A percentile compares a stretch with the other conserved stretches of the same genome.
Evolutionary conservation across 2,888 invertebrate genomes (phyloP).

Genomic region (Drosophila maculinotata): DNA sequence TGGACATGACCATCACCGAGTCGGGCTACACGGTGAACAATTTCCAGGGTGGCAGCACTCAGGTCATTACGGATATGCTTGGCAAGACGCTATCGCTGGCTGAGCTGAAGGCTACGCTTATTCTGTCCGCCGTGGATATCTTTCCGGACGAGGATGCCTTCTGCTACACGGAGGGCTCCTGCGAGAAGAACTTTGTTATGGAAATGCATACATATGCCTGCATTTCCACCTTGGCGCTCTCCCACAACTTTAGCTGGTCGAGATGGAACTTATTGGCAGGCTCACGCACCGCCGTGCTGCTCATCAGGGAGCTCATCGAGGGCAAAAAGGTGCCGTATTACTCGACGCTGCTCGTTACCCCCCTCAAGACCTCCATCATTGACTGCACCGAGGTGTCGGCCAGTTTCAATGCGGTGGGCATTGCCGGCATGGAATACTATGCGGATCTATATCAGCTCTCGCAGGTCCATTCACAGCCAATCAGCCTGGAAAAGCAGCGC

Average conservation of each 20-base stretch:
- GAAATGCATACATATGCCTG: constrained; percentile 92
- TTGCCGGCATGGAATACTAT: constrained; percentile 86
- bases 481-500: constrained; percentile 81
- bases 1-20: constrained; percentile 86
- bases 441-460: constrained; percentile 91
- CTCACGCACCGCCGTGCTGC: constrained; percentile 83
- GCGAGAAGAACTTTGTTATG: constrained; percentile 90
- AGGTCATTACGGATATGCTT: constrained; percentile 82
- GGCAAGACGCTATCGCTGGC: constrained; percentile 79
- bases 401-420: constrained; percentile 87
- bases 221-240: constrained; percentile 90
- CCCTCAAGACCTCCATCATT: constrained; percentile 88
- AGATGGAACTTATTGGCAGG: constrained; percentile 88
- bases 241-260: constrained; percentile 93
- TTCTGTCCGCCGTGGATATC: constrained; percentile 91
- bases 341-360: constrained; percentile 87
- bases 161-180: constrained; percentile 89
- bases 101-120: constrained; percentile 83
- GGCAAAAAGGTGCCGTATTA: constrained; percentile 84
- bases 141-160: constrained; percentile 93
- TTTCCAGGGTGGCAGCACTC: constrained; percentile 84
- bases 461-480: constrained; percentile 86
- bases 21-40: constrained; percentile 83
- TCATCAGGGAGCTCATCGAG: constrained; percentile 84
- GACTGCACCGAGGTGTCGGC: constrained; percentile 92